Base-by-base conservation (phyloP, 2,113 vertebrate genomes). In the Oenanthe oenanthe region DNA sequence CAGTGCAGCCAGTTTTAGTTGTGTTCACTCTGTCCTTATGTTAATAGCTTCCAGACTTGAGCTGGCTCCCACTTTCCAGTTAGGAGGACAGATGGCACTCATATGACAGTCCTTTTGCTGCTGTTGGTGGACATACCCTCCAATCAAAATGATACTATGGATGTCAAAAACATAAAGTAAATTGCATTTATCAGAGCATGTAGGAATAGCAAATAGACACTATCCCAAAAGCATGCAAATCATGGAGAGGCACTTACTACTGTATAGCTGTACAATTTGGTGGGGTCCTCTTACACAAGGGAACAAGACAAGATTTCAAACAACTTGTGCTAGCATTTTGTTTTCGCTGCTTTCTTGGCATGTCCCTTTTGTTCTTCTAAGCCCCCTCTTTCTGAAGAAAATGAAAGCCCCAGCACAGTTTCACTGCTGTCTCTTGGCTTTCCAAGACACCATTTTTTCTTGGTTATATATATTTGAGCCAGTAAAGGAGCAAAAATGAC, bases 151-250 rank as follows among this genome's bases (percentile, higher is more conserved):
- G 15, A 56, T 26, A 31, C 4, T 29, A 70, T 10, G 58, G 38
- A 54, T 20, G 10, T 72, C 31, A 81, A 48, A 91, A 87, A 20
- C n/a, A 25, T 47, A 31, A 81, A 94, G 36, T 4, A 81, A 86
- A 71, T 51, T 51, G 8, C 0, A 0, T 5, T 71, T 13, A 16
- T 63, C 65, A 78, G 38, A 62, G 7, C 12, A 28, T 31, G 7
- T 13, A 91, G 45, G n/a, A 77, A 43, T 34, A 80, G 29, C 3
- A 5, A 87, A 56, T 4, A 63, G n/a, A 51, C 24, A 26, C 19
- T 25, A 47, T 67, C 17, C 29, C 66, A 48, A 78, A 85, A 74
- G 26, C 18, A 18, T 16, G 17, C 48, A 31, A 48, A 67, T 67
- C 21, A 3, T 4, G 22, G 45, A 75, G 29, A 57, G 3, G 7